Percentiles rank a stretch among this genome's conserved stretches.
Conservation (phyloP, 1,140 invertebrate species). For the Penaeus indicus region DNA sequence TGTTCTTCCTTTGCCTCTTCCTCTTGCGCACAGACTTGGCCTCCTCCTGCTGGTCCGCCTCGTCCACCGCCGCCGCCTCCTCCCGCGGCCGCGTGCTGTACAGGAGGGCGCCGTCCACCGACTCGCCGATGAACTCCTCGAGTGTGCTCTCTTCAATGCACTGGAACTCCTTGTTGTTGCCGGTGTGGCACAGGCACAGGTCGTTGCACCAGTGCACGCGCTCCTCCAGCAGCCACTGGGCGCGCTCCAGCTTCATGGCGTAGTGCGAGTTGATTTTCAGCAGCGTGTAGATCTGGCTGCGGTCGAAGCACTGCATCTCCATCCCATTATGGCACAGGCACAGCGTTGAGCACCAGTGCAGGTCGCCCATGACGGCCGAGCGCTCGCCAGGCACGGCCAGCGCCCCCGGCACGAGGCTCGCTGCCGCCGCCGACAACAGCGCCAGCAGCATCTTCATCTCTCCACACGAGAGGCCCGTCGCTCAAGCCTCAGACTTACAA, state of each 20-base stretch:
- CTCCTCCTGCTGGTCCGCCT: neutral
- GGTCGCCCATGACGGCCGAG: neutral
- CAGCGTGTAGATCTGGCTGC: conserved; percentile 29
- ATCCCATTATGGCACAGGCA: conserved; percentile 50
- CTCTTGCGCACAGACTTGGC: conserved; percentile 21
- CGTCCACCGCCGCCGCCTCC: neutral
- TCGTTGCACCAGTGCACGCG: conserved; percentile 55
- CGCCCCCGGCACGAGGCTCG: conserved; percentile 3
- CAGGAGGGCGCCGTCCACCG: conserved; percentile 40
- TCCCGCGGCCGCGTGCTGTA: conserved; percentile 12
- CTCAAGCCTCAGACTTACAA: too few relatives aligned
- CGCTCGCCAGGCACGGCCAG: neutral
- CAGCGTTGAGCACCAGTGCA: conserved; percentile 53
- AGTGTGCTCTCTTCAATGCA: conserved; percentile 37
- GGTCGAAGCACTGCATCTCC: conserved; percentile 43
- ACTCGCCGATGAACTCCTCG: conserved; percentile 39
- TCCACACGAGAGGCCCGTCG: too few relatives aligned
- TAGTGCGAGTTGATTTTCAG: neutral
- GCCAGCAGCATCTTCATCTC: conserved; percentile 25
- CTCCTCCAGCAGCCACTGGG: conserved; percentile 13
- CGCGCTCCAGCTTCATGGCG: conserved; percentile 14
- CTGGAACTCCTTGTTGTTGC: conserved; percentile 37
- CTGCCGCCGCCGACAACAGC: neutral
- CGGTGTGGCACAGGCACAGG: conserved; percentile 50
- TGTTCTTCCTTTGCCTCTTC: conserved; percentile 44